Conservation (phyloP, 2,888 invertebrate genomes). For the Helobdella robusta region DNA sequence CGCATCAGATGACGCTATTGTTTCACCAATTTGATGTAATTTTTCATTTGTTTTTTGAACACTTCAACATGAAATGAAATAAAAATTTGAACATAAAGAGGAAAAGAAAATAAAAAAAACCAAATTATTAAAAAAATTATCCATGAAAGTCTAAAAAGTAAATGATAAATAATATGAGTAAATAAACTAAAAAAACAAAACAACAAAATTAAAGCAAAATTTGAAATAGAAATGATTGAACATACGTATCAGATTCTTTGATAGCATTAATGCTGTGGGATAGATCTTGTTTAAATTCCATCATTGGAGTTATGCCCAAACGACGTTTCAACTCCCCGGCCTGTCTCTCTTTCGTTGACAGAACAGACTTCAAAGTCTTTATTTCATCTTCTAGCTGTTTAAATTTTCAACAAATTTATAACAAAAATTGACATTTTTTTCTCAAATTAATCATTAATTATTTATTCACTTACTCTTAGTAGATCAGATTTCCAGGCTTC, state of each 20-base stretch:
- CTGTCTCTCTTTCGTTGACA: constrained; percentile 72
- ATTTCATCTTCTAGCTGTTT: constrained; percentile 97
- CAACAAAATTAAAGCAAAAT: neutral
- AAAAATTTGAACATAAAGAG: neutral
- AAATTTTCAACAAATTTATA: constrained; percentile 38
- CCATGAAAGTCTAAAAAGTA: neutral
- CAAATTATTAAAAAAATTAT: neutral
- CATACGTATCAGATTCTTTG: constrained; percentile 83
- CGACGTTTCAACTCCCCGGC: constrained; percentile 79
- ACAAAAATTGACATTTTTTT: neutral
- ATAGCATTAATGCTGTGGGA: constrained; percentile 70
- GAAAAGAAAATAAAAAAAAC: neutral
- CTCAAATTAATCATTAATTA: neutral
- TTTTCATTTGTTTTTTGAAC: constrained; percentile 25
- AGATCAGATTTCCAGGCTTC: constrained; percentile 25
- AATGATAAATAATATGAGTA: neutral
- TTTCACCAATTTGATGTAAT: constrained; percentile 20
- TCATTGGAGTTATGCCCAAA: constrained; percentile 91
- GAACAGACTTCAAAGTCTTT: constrained; percentile 80
- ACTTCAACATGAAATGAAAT: neutral
- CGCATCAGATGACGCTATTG: constrained; percentile 15
- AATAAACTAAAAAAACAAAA: neutral
- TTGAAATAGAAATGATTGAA: constrained; percentile 41
- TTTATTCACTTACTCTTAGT: constrained; percentile 12
- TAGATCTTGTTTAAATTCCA: constrained; percentile 88